Evolutionary conservation across 2,113 vertebrate species (phyloP).

Genomic region (Hippocampus mohnikei): DNA sequence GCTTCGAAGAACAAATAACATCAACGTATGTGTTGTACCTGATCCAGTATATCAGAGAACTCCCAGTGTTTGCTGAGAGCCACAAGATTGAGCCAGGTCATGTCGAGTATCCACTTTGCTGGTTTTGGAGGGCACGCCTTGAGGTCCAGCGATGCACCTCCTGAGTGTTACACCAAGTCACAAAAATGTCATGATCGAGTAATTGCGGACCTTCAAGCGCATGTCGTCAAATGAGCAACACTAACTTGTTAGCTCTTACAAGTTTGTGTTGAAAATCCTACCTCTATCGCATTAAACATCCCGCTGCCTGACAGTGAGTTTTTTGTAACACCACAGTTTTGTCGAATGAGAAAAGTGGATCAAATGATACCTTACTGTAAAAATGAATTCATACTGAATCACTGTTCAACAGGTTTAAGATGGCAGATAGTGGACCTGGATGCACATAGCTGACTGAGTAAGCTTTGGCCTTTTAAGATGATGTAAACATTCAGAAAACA

Average conservation of each 20-base stretch:
- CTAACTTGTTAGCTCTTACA: background rate
- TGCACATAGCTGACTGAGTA: constrained; percentile 28
- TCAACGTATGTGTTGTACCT: constrained; percentile 68
- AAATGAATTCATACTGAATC: constrained; percentile 5
- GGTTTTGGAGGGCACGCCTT: constrained; percentile 90
- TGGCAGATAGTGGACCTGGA: constrained; percentile 53
- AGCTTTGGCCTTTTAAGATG: constrained; percentile 30
- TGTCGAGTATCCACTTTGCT: constrained; percentile 93
- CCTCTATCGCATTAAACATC: background rate
- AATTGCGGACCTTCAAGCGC: background rate
- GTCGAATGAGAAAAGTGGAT: background rate
- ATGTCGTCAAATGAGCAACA: background rate
- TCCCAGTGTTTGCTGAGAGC: constrained; percentile 89
- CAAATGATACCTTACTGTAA: background rate
- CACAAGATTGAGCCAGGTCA: constrained; percentile 96
- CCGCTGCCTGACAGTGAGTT: background rate
- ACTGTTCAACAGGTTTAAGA: constrained; percentile 16
- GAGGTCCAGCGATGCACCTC: constrained; percentile 91
- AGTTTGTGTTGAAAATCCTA: background rate
- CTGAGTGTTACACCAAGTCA: constrained; percentile 57
- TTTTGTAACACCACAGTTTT: background rate
- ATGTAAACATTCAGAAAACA: too few species aligned
- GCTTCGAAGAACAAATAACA: constrained; percentile 47
- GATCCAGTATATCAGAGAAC: constrained; percentile 87
- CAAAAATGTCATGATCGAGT: background rate